Evolutionary conservation across 2,113 vertebrate genomes (phyloP).

Genomic region (Poeciliopsis turrubarensis): DNA sequence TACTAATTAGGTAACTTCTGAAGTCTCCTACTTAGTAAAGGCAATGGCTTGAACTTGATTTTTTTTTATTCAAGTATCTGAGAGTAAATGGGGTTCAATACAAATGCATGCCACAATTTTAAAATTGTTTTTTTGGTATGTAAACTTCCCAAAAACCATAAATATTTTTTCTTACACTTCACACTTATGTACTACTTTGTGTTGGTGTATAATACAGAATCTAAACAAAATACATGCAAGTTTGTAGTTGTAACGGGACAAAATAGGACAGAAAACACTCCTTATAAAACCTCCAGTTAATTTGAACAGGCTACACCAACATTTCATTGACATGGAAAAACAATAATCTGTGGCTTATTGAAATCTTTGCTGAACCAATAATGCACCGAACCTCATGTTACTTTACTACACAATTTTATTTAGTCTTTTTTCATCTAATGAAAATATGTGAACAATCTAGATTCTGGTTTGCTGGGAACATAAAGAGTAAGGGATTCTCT

Average conservation of each 20-base stretch:
- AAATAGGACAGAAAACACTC: conserved; percentile 5
- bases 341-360: conserved; percentile 55
- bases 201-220: neutral
- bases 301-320: conserved; percentile 50
- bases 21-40: no score
- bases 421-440: conserved; percentile 69
- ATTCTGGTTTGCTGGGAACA: conserved; percentile 72
- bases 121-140: neutral
- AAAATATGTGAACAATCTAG: conserved; percentile 81
- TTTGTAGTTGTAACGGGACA: neutral
- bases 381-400: conserved; percentile 78
- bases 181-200: neutral
- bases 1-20: neutral
- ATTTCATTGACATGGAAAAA: conserved; percentile 51
- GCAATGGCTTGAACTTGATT: neutral
- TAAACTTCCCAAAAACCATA: neutral
- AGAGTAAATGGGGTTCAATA: neutral
- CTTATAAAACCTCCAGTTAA: conserved; percentile 19
- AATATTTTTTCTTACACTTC: neutral
- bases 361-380: conserved; percentile 77
- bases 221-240: neutral
- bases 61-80: neutral
- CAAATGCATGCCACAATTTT: neutral
- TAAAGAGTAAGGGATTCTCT: conserved; percentile 68
- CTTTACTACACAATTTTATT: conserved; percentile 85